These are phyloP conservation scores for Tetramorium bicarinatum DNA, from an alignment of 2,888 invertebrate genomes.

Conservation along the genomic window DNA sequence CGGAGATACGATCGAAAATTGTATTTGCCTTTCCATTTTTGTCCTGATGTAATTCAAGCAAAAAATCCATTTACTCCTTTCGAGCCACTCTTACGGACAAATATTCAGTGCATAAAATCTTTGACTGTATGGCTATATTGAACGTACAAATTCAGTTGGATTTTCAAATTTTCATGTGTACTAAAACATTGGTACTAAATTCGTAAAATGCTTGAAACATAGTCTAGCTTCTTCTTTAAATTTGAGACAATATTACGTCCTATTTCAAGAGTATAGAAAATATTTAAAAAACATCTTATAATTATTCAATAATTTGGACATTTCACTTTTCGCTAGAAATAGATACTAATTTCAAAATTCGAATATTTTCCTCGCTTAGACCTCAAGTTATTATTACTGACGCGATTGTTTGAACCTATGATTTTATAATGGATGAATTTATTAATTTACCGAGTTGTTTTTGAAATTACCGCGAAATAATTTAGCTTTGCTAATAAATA, in stretches of 20 bases:
- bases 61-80: not conserved
- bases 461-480: no score
- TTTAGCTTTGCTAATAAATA: not conserved
- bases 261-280: not conserved
- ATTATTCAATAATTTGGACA: not conserved
- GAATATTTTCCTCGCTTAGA: not conserved
- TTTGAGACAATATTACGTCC: not conserved
- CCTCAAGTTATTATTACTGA: not conserved
- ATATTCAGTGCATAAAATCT: not conserved
- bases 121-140: not conserved
- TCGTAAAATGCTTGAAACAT: not conserved
- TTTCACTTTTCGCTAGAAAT: not conserved
- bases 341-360: not conserved
- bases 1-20: not conserved
- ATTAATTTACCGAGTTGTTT: not conserved
- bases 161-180: not conserved
- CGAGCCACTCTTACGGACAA: slow-evolving; percentile 1
- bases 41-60: not conserved
- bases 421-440: not conserved
- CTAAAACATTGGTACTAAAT: not conserved
- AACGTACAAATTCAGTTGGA: not conserved
- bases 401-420: not conserved
- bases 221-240: not conserved
- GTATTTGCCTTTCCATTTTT: not conserved
- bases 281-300: not conserved